Conservation (phyloP, 1,140 invertebrate genomes). For the Anastrepha ludens region DNA sequence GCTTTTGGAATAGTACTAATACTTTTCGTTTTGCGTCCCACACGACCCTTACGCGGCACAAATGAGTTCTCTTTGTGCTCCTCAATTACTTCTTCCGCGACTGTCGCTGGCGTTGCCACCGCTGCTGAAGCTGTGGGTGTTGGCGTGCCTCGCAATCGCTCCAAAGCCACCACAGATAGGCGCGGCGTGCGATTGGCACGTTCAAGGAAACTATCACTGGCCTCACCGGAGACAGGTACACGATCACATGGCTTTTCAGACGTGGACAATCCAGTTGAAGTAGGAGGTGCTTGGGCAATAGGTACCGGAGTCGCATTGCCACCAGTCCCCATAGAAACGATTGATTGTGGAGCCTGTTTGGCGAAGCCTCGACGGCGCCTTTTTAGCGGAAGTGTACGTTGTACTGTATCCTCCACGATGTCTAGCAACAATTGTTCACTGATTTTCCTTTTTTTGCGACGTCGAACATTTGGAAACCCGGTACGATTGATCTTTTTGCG, state of each 20-base stretch:
- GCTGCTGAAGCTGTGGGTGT: conserved; percentile 62
- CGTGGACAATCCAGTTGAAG: conserved; percentile 55
- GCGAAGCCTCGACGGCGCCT: not conserved
- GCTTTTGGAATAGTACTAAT: not conserved
- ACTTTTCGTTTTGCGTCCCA: conserved; percentile 51
- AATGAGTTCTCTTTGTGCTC: conserved; percentile 37
- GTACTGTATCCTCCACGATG: conserved; percentile 50
- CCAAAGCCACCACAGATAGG: conserved; percentile 77
- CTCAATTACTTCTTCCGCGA: not conserved
- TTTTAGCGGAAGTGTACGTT: not conserved
- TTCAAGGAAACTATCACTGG: conserved; percentile 79
- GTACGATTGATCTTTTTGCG: conserved; percentile 89
- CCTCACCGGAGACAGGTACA: conserved; percentile 80
- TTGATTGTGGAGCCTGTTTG: not conserved
- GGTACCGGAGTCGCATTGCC: not conserved
- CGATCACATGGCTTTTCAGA: conserved; percentile 77
- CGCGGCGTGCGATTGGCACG: conserved; percentile 75
- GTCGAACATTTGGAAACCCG: conserved; percentile 89
- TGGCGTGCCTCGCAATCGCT: conserved; percentile 77
- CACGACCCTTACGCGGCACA: conserved; percentile 28
- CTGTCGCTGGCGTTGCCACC: conserved; percentile 60
- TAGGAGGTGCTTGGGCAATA: not conserved
- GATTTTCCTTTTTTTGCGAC: conserved; percentile 87
- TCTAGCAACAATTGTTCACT: conserved; percentile 58
- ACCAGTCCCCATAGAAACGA: not conserved